Base-by-base conservation (phyloP, 2,113 vertebrate species). In the Tricholaema leucomelas region DNA sequence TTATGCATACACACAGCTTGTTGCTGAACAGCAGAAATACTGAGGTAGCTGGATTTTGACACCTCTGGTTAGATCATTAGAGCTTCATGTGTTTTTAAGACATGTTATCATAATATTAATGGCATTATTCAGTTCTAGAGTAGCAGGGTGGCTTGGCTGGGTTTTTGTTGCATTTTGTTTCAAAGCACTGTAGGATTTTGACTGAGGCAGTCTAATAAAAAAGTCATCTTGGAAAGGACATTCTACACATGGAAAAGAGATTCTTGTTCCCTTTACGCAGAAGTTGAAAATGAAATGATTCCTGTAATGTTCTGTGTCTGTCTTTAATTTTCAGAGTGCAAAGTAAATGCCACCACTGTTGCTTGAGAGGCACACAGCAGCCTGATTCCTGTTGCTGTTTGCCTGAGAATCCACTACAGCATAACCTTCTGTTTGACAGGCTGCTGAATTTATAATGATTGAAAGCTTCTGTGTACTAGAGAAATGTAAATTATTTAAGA, bases 371-470 rank as follows among this genome's bases (percentile, higher is more conserved):
- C 7, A 20, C 19, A 40, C 15, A 44, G 78, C 14, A 31, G 24
- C 58, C 58, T 54, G 30, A 65, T 75, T 81, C 16, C 10, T 69
- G 11, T 74, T 64, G 54, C 61, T 35, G 10, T 86, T 93, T 90
- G 65, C 70, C 48, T 72, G 44, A n/a, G 54, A 94, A 58, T 81
- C 44, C 8, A 31, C 58, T 65, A n/a, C 48, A 72, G 24, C 20
- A n/a, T 86, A n/a, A 31, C 30, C 16, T 72, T 67, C 54, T 50
- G 13, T 84, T 84, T 85, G 67, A 73, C 35, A 65, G 64, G 24
- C 54, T 89, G 36, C 44, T 91, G 59, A 92, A 87, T 93, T 91
- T 73, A 50, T 85, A 55, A 79, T 85, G 44, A 61, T 36, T 65
- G 63, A 69, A 87, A 91, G 44, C 33, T 72, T 36, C 74, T 85